phyloP scores from a whole-genome alignment of 2,797 vertebrate species.

The Austrolebias charrua region DNA sequence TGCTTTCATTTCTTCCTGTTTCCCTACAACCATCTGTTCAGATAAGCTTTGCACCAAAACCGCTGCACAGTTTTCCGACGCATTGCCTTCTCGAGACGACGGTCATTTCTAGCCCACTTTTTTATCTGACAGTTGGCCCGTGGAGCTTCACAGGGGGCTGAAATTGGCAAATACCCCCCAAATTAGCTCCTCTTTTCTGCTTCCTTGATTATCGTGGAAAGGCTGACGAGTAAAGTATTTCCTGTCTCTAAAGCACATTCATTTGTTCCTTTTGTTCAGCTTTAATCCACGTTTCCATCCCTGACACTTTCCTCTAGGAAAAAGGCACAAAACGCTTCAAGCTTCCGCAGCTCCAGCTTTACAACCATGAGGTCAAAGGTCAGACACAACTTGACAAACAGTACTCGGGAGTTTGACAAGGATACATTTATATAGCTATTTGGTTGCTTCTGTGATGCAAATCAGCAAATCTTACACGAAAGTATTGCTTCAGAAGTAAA shows the following conservation, averaged over 20 bases:
- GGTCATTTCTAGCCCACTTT: slow-evolving; percentile 48
- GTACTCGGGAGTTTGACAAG: slow-evolving; percentile 1
- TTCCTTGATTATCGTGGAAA: neutral
- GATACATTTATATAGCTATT: neutral
- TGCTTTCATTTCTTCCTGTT: slow-evolving; percentile 31
- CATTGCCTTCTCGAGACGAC: slow-evolving; percentile 11
- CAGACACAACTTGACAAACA: slow-evolving; percentile 19
- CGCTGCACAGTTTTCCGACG: slow-evolving; percentile 3
- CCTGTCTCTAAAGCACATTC: neutral
- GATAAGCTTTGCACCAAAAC: neutral
- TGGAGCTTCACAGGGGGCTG: neutral
- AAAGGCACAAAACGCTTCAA: slow-evolving; percentile 9
- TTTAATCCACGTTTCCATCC: slow-evolving; percentile 38
- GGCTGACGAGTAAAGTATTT: neutral
- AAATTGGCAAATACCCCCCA: slow-evolving; percentile 13
- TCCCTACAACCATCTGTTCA: slow-evolving; percentile 20
- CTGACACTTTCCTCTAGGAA: slow-evolving; percentile 17
- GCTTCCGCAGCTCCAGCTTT: slow-evolving; percentile 19
- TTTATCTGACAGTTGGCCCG: neutral
- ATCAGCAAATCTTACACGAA: neutral
- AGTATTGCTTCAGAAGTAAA: neutral
- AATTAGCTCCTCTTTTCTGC: neutral
- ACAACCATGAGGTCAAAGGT: slow-evolving; percentile 48
- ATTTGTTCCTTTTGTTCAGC: slow-evolving; percentile 28
- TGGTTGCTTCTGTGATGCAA: neutral